These are phyloP conservation scores for Auanema sp. DNA, from an alignment of 2,888 invertebrate species.

Conservation along the genomic window DNA sequence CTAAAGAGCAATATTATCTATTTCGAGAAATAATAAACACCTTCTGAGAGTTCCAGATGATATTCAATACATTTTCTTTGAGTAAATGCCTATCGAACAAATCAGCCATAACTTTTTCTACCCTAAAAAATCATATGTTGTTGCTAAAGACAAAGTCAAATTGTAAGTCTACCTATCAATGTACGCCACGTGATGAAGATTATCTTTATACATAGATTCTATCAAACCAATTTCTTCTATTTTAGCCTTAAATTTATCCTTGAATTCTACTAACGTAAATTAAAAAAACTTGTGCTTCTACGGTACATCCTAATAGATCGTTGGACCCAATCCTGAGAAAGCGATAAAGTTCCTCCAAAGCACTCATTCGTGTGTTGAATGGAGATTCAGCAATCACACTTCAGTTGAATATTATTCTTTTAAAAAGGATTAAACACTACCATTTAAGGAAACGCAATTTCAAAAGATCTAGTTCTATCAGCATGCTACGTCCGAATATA, in stretches of 20 bases:
- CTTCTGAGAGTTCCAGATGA: slow-evolving; percentile 19
- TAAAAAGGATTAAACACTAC: too few species aligned
- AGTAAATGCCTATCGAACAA: slow-evolving; percentile 12
- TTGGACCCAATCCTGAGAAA: background rate
- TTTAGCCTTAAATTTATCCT: too few species aligned
- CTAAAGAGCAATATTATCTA: background rate
- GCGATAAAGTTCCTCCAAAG: slow-evolving; percentile 3
- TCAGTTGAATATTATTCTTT: too few species aligned
- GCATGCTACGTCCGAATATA: too few species aligned
- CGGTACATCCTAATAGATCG: background rate
- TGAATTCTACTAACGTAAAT: too few species aligned
- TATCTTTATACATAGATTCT: slow-evolving; percentile 25
- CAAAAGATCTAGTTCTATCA: too few species aligned
- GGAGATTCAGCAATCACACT: background rate
- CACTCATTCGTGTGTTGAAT: slow-evolving; percentile 11
- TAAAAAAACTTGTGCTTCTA: too few species aligned
- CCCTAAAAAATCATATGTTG: too few species aligned
- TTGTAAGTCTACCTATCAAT: slow-evolving; percentile 22
- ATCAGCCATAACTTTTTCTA: slow-evolving; percentile 4
- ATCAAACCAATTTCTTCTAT: slow-evolving; percentile 10
- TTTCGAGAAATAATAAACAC: background rate
- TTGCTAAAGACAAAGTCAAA: too few species aligned
- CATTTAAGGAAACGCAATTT: too few species aligned
- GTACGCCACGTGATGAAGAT: slow-evolving; percentile 24
- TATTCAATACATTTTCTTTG: slow-evolving; percentile 4